Evolutionary conservation across 2,113 vertebrate species (phyloP), one percentile per base, ranked within the genome.

Genomic region (Myrmecophaga tridactyla): DNA sequence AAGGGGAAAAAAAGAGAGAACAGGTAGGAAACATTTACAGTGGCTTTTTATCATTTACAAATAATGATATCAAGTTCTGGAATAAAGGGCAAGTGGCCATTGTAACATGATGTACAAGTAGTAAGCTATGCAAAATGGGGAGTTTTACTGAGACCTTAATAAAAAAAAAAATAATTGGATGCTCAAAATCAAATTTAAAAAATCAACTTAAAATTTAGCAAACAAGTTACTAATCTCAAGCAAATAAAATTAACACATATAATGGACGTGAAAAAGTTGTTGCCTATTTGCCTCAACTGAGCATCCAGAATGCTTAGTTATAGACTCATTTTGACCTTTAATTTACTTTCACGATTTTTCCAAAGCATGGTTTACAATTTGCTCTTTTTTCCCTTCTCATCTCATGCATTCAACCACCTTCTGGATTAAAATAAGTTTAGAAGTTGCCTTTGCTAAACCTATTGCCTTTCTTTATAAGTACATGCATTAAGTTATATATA

Each of bases 281-380:
- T 34, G 67, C 12, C 80, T 41, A 0, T 46, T 93, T 78, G 10
- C 0, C 73, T 63, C 39, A 58, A 60, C 6, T 56, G 25, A 17
- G 27, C 73, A 34, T 20, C 11, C 56, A 25, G 67, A 75, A 41
- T 7, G 18, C 14, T 91, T 85, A 53, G 6, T 21, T 69, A 27
- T 51, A 67, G 75, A 80, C 81, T 67, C 76, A 76, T 31, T 63
- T 46, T 53, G 12, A 17, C 4, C 4, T 80, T 85, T 39, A n/a
- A 39, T 94, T 87, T 62, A 20, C 34, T 94, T 96, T 94, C 25
- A 95, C 76, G 84, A 31, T 43, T 86, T 91, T 94, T 89, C 77
- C 46, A 89, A 58, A 56, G 1, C 8, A 87, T 10, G 39, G 2
- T 87, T n/a, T 43, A 56, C 63, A 76, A 36, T 70, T 15, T 6